phyloP scores from a whole-genome alignment of 2,888 invertebrate genomes.

The Netelia virgata region DNA sequence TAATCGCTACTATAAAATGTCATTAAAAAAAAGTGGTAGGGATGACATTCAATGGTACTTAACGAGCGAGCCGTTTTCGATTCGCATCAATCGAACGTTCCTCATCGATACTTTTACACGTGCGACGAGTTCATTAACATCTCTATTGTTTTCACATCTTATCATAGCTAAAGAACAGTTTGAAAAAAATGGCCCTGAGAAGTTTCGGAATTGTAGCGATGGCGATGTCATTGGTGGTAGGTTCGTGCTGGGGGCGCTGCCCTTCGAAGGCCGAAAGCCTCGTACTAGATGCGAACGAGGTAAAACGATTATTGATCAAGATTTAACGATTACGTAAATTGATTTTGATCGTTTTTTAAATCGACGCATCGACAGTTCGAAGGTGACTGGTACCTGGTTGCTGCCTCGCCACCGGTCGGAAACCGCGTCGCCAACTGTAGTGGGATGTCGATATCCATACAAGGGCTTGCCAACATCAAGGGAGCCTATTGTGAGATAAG shows the following conservation, averaged over 20 bases:
- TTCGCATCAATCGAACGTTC: conserved; percentile 19
- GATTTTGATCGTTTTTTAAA: background rate
- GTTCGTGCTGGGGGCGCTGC: conserved; percentile 23
- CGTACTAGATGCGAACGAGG: conserved; percentile 36
- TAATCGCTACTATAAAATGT: too few relatives aligned
- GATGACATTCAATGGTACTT: conserved; percentile 19
- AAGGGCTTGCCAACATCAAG: conserved; percentile 18
- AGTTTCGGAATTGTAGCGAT: background rate
- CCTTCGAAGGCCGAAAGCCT: conserved; percentile 1
- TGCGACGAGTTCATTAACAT: too few relatives aligned
- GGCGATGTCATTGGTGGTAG: background rate
- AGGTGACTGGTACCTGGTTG: conserved; percentile 46
- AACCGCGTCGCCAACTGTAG: conserved; percentile 45
- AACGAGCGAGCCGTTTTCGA: background rate
- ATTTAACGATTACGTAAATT: background rate
- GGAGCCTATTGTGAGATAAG: conserved; percentile 39
- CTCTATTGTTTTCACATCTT: too few relatives aligned
- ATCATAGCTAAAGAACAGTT: too few relatives aligned
- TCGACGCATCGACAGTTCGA: conserved; percentile 39
- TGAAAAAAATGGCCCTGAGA: background rate
- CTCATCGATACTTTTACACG: background rate
- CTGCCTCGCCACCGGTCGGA: conserved; percentile 35
- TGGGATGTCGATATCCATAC: conserved; percentile 7
- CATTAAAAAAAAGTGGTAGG: conserved; percentile 18
- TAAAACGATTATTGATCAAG: conserved; percentile 7